Base-by-base conservation (phyloP, 2,797 vertebrate species). In the Girardinus metallicus region DNA sequence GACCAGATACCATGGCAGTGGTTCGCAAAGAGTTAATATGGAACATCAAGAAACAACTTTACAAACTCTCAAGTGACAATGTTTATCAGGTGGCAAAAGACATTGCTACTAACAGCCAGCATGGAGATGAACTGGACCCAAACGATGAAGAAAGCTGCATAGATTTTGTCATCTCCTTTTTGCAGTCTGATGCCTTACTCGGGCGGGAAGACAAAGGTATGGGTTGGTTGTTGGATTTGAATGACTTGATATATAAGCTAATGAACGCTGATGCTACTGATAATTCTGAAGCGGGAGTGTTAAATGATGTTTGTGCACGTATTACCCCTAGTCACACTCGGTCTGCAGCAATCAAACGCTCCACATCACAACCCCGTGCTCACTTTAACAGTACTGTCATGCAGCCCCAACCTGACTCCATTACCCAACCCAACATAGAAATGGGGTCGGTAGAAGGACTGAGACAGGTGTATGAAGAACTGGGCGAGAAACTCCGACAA, bases 141-240 rank as follows among this genome's bases (percentile, higher is more conserved):
- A 23, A 11, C 1, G 53, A 77, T 15, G n/a, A 77, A 23, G 75
- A 80, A 26, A 13, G 41, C 31, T 80, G 78, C 11, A 70, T 84
- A 41, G 34, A 71, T 9, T 80, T 74, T 53, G 26, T 80, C 60
- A 21, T 41, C 16, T 49, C 73, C n/a, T 76, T 51, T 29, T 11
- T 76, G 21, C 31, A 39, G 43, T 73, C 68, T 39, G 66, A 76
- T n/a, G 36, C 68, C 6, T 73, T 76, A 6, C 29, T 73, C 18
- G 1, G 5, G 13, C 68, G 2, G 9, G 53, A 57, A 57, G 53
- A 57, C 53, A 29, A 57, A 57, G 53, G 10, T 29, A 57, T 29
- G 26, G 53, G 26, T n/a, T n/a, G 53, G 26, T 57, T 57, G 53
- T 26, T 57, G 53, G 53, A 57, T 29, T 57, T 57, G 53, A 57